A percentile compares a stretch with the other conserved stretches of the same genome.
Evolutionary conservation across 1,140 invertebrate species (phyloP).

Genomic region (Drosophila paulistorum): DNA sequence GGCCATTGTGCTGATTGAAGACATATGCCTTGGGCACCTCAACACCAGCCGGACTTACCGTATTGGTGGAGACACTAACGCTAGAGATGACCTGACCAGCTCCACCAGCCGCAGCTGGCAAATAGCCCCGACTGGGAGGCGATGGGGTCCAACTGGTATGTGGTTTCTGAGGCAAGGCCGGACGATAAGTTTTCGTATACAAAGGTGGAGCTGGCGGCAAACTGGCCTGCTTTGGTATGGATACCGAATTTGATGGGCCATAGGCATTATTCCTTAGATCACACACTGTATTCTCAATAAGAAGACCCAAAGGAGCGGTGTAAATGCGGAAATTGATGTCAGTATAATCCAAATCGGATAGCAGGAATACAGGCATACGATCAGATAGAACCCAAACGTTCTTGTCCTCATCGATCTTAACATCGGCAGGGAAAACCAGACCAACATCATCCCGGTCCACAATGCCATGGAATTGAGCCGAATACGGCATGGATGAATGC

Average conservation of each 20-base stretch:
- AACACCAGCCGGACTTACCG: slow-evolving; percentile 33
- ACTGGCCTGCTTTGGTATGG: slow-evolving; percentile 46
- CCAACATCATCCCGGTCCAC: slow-evolving; percentile 89
- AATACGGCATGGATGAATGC: slow-evolving; percentile 87
- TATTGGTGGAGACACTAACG: slow-evolving; percentile 45
- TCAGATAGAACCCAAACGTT: slow-evolving; percentile 92
- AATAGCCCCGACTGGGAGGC: slow-evolving; percentile 48
- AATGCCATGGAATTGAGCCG: slow-evolving; percentile 87
- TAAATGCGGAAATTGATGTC: slow-evolving; percentile 92
- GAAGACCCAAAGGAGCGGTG: slow-evolving; percentile 86
- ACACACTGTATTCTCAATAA: slow-evolving; percentile 89
- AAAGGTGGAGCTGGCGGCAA: slow-evolving; percentile 27
- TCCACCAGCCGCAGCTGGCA: slow-evolving; percentile 41
- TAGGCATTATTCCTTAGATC: slow-evolving; percentile 83
- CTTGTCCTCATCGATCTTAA: slow-evolving; percentile 88
- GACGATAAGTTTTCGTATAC: slow-evolving; percentile 62
- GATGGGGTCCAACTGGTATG: slow-evolving; percentile 53
- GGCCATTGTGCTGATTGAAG: slow-evolving; percentile 80
- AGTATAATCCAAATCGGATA: slow-evolving; percentile 88
- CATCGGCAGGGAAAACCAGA: slow-evolving; percentile 90
- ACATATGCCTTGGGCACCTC: slow-evolving; percentile 77
- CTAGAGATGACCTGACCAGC: slow-evolving; percentile 45
- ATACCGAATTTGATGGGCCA: slow-evolving; percentile 64
- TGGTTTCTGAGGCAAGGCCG: slow-evolving; percentile 48
- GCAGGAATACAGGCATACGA: slow-evolving; percentile 90